Base-by-base conservation (phyloP, 2,797 vertebrate genomes). In the Gymnocypris eckloni region DNA sequence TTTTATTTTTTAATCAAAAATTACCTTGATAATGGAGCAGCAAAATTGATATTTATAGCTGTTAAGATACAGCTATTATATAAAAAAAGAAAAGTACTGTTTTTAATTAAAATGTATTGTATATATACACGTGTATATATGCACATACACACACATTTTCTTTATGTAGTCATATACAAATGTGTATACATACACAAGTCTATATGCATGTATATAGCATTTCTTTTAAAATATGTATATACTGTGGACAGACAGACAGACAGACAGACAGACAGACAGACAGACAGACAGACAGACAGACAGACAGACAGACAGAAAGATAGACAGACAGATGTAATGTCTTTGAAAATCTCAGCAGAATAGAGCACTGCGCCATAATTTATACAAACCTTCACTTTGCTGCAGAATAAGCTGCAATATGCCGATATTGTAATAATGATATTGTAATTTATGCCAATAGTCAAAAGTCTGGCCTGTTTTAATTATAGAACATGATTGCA, bases 401-500 rank as follows among this genome's bases (percentile, higher is more conserved):
- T 72, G 67, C 67, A 59, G 20, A 80, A 72, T 73, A 79, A 73
- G 84, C 54, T 79, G 39, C 43, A 64, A 81, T 66, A 71, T 85
- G 54, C 18, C 28, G 28, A 81, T 73, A 50, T 56, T 6, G 39
- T 66, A 72, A 39, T 73, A 85, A 85, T 80, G 43, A 85, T 80
- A 73, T 85, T 64, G 54, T 85, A 81, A 85, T 80, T 73, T 85
- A 85, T 85, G 75, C 66, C 25, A 4, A 71, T 79, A 85, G 67
- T 79, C 66, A 80, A 85, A 79, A 48, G 41, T 72, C 70, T 81
- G 56, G 54, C 56, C 69, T 81, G 66, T n/a, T 41, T 85, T 80
- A 80, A 80, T 84, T 84, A 84, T 78, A 78, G 28, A 78, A 84
- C 83, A 78, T 77, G 78, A 84, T 78, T 84, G 61, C 64, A 78